Percentiles rank a stretch among this genome's conserved stretches.
phyloP scores from a whole-genome alignment of 2,888 invertebrate species.

The Eustalomyia histrio region DNA sequence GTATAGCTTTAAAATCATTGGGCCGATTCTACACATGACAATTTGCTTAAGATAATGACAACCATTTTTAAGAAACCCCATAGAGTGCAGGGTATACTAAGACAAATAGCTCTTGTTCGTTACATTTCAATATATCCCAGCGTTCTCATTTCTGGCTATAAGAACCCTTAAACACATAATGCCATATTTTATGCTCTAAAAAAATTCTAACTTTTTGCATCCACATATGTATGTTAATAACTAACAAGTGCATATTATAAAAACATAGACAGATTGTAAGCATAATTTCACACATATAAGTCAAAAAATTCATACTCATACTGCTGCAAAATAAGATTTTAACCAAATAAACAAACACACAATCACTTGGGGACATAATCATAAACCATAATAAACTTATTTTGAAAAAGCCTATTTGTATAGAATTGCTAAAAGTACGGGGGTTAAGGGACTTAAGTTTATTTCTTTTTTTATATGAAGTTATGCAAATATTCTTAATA shows the following conservation, averaged over 20 bases:
- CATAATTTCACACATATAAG: slow-evolving; percentile 56
- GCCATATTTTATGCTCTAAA: no score
- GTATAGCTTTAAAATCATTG: no score
- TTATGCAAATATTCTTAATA: not conserved
- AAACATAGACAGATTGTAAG: slow-evolving; percentile 31
- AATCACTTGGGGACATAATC: slow-evolving; percentile 23
- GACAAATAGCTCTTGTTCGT: no score
- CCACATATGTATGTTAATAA: slow-evolving; percentile 32
- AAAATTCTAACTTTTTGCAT: no score
- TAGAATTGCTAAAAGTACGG: slow-evolving; percentile 32
- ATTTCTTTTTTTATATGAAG: not conserved
- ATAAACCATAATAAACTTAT: slow-evolving; percentile 57
- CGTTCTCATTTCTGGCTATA: no score
- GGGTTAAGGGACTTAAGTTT: not conserved
- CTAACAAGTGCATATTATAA: slow-evolving; percentile 37
- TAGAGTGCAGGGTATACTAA: no score
- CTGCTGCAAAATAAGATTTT: slow-evolving; percentile 40
- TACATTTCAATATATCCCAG: no score
- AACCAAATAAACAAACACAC: slow-evolving; percentile 21
- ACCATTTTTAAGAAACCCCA: no score
- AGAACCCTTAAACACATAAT: no score
- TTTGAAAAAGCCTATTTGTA: slow-evolving; percentile 44
- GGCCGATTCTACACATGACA: no score
- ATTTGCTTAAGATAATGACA: no score
- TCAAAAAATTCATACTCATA: slow-evolving; percentile 5